Base-by-base conservation (phyloP, 2,797 vertebrate genomes). In the Sebastes oblongus region DNA sequence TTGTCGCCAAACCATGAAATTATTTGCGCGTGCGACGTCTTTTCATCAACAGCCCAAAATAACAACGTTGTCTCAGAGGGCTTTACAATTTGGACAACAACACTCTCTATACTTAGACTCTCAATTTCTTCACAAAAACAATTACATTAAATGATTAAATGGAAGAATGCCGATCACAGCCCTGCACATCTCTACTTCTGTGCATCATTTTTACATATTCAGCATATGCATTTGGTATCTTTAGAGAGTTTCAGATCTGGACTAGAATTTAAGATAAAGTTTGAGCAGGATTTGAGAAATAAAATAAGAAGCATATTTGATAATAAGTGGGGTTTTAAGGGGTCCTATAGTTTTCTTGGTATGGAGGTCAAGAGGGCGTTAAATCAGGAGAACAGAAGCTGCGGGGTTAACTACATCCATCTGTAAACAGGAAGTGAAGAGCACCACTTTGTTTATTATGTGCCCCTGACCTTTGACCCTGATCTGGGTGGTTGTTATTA, bases 351-450 rank as follows among this genome's bases (percentile, higher is more conserved):
- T 60, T 61, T 52, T 32, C 10, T 42, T 42, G 36, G 56, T 36
- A 11, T 50, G 5, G 83, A 56, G 42, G 52, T 74, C 54, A 64
- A 32, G 24, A 30, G 6, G 58, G 42, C 25, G 72, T 58, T 75
- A 46, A 68, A 30, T 18, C 39, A 67, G 72, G 58, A 82, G 69
- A 84, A 81, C 86, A 89, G 88, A 85, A 82, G 87, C 82, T 64
- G 62, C 8, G 8, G 54, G 75, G 75, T 55, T 68, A 83, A 77
- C 61, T 65, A 70, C 75, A 80, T 78, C 74, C 86, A 81, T 90
- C 61, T 87, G 69, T 85, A 90, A 91, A 94, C 93, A 94, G 93
- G 92, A 95, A 92, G 87, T 80, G 65, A 78, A 79, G 85, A 87
- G 88, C 88, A 81, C 70, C 71, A 6, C 81, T 78, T 79, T 94